These are phyloP conservation scores for Zaprionus taronus DNA, from an alignment of 1,140 invertebrate species.

Conservation along the genomic window DNA sequence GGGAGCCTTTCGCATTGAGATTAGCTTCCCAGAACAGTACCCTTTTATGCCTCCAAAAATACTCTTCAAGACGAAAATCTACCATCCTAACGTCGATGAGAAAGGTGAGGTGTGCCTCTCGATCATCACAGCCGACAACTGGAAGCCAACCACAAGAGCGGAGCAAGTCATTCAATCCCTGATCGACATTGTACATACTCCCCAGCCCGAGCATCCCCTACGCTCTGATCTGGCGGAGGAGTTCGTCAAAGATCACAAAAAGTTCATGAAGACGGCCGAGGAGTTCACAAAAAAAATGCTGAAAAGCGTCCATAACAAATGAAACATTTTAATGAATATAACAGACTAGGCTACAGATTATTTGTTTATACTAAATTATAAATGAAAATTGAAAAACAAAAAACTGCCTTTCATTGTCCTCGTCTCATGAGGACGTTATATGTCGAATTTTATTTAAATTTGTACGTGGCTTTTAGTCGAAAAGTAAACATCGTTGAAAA, in stretches of 20 bases:
- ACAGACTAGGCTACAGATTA: conserved; percentile 2
- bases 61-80: conserved; percentile 99
- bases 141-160: conserved; percentile 99
- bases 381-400: not conserved
- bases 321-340: conserved; percentile 32
- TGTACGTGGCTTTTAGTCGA: too few relatives aligned
- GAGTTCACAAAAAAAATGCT: conserved; percentile 99
- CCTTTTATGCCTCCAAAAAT: conserved; percentile 99
- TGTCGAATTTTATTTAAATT: too few relatives aligned
- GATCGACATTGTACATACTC: conserved; percentile 97
- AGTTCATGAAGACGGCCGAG: conserved; percentile 99
- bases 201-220: conserved; percentile 98
- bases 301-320: conserved; percentile 96
- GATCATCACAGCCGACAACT: conserved; percentile 98
- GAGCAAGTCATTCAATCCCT: conserved; percentile 99
- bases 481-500: too few relatives aligned
- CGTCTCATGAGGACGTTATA: too few relatives aligned
- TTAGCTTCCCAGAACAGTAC: conserved; percentile 99
- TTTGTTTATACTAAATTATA: conserved; percentile 52
- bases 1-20: conserved; percentile 99
- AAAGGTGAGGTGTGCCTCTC: conserved; percentile 99
- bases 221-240: conserved; percentile 98
- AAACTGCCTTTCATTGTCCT: not conserved
- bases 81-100: conserved; percentile 99
- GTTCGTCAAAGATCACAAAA: conserved; percentile 97